Base-by-base conservation (phyloP, 2,113 vertebrate genomes). In the Pangasianodon hypophthalmus region DNA sequence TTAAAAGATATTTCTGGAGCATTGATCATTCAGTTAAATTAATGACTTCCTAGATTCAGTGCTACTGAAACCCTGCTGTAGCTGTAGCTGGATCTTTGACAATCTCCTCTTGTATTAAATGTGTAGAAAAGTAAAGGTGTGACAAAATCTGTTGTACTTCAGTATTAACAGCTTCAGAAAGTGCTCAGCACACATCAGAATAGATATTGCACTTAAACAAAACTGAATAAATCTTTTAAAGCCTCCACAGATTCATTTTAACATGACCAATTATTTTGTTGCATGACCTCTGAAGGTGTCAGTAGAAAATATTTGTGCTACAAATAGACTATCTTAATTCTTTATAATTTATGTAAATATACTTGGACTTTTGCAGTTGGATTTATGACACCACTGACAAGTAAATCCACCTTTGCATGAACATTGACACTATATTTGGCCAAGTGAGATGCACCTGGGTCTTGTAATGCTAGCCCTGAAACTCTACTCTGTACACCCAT, bases 401-500 rank as follows among this genome's bases (percentile, higher is more conserved):
- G 48, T 67, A 83, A 83, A 41, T 44, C 60, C 9, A 88, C 48
- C 9, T 73, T 46, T 86, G 82, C 50, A 24, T n/a, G 32, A 75
- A 88, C 11, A 48, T 24, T 48, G 24, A 32, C 60, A 19, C 82
- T 67, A 86, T 71, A 85, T 88, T 73, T 90, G 85, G n/a, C 50
- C 75, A 64, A 85, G 64, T 41, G 80, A 90, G 60, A 89, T 87
- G 69, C 89, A 80, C 88, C 87, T 85, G 26, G 75, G 58, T 77
- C 86, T 83, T 73, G 91, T 90, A 92, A 92, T 81, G 85, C 85
- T 90, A 92, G 88, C 91, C 85, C 44, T 90, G 91, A 90, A 92
- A 92, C 85, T 80, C 46, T 87, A 90, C 89, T 90, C 91, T 87
- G 52, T 67, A 89, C 80, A 81, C 18, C 85, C 50, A 92, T 92